Evolutionary conservation across 1,140 invertebrate species (phyloP).

Genomic region (Cyrtorhinus lividipennis): DNA sequence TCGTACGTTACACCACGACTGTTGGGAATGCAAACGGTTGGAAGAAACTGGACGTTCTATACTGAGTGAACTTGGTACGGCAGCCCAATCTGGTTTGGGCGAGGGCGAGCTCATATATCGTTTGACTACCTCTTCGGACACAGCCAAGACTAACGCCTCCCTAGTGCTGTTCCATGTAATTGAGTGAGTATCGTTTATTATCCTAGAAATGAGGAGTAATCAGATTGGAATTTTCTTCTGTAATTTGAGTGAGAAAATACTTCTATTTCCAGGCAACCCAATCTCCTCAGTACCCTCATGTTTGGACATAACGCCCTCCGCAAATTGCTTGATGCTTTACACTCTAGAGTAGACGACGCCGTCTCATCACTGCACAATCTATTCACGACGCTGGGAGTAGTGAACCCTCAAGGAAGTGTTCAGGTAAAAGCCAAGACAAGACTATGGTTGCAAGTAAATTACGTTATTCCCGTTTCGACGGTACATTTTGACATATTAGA

Average conservation of each 20-base stretch:
- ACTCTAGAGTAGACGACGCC: conserved; percentile 14
- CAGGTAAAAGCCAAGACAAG: too few species aligned
- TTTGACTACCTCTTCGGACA: conserved; percentile 4
- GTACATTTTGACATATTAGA: too few species aligned
- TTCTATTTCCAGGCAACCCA: conserved; percentile 19
- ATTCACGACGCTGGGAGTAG: conserved; percentile 20
- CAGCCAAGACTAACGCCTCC: conserved; percentile 13
- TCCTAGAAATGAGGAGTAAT: background rate
- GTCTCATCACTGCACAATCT: conserved; percentile 19
- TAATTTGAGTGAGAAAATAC: too few species aligned
- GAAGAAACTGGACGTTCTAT: conserved; percentile 8
- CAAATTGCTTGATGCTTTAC: conserved; percentile 16
- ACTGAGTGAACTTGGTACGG: background rate
- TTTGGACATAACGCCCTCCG: conserved; percentile 15
- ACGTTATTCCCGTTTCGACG: too few species aligned
- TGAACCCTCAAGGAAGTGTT: conserved; percentile 14
- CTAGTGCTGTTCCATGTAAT: conserved; percentile 22
- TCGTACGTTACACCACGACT: conserved; percentile 17
- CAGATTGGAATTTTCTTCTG: too few species aligned
- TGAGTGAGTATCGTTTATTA: conserved; percentile 12
- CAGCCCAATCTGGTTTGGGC: conserved; percentile 21
- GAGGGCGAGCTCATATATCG: conserved; percentile 23
- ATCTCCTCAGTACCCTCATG: conserved; percentile 18
- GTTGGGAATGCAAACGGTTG: conserved; percentile 18
- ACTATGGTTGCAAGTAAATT: too few species aligned